Evolutionary conservation across 2,113 vertebrate species (phyloP).

Genomic region (Elgaria multicarinata): DNA sequence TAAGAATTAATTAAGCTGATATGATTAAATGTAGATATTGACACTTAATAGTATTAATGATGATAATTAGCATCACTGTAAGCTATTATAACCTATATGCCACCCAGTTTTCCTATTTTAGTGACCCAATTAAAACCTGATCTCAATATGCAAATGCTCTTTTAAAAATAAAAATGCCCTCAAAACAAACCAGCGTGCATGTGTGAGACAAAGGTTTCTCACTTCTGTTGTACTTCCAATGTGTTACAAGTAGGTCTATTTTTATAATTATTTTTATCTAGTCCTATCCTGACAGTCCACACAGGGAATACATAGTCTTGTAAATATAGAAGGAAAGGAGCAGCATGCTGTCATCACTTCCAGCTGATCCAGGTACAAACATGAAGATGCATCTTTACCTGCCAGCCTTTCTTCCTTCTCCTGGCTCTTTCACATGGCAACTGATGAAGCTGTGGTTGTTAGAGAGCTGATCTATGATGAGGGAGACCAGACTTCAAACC

Average conservation of each 20-base stretch:
- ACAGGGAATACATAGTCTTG: not conserved
- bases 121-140: conserved; percentile 54
- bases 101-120: conserved; percentile 66
- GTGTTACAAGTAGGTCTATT: conserved; percentile 11
- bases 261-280: conserved; percentile 3
- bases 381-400: not conserved
- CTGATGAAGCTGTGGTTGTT: not conserved
- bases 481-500: not conserved
- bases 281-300: not conserved
- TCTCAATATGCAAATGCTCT: not conserved
- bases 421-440: not conserved
- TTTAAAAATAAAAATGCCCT: conserved; percentile 63
- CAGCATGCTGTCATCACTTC: not conserved
- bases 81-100: conserved; percentile 77
- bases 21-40: conserved; percentile 75
- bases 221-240: conserved; percentile 74
- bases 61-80: conserved; percentile 81
- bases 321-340: not conserved
- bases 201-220: conserved; percentile 82
- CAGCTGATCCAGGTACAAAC: no score
- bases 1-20: conserved; percentile 76
- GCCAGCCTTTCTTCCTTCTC: not conserved
- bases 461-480: not conserved
- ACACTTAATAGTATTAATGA: conserved; percentile 82
- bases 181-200: conserved; percentile 72